These are phyloP conservation scores for Callithrix jacchus DNA, from an alignment of 2,113 vertebrate species.

Conservation along the genomic window DNA sequence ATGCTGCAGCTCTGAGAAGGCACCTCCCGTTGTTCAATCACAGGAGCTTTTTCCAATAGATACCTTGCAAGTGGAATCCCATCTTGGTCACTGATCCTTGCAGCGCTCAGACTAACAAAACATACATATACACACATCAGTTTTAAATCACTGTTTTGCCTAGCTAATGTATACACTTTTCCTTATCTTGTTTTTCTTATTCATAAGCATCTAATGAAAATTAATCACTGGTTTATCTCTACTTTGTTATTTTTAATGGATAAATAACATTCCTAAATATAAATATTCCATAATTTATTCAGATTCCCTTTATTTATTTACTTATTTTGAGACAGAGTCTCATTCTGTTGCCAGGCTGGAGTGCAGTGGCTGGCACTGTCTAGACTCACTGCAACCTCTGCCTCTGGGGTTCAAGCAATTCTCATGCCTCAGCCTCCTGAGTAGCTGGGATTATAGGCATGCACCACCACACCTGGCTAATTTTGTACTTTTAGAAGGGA, in stretches of 20 bases:
- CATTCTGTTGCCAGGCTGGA: too few relatives aligned
- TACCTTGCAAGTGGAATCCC: neutral
- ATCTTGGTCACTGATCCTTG: neutral
- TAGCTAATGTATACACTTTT: neutral
- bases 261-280: neutral
- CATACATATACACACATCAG: neutral
- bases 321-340: too few relatives aligned
- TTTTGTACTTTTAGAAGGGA: too few relatives aligned
- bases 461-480: too few relatives aligned
- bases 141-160: neutral
- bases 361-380: too few relatives aligned
- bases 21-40: neutral
- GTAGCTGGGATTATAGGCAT: too few relatives aligned
- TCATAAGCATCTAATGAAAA: neutral
- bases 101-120: neutral
- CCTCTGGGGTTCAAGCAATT: too few relatives aligned
- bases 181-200: constrained; percentile 15
- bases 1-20: neutral
- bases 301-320: neutral
- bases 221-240: neutral
- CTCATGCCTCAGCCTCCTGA: too few relatives aligned
- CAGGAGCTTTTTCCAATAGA: neutral
- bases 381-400: too few relatives aligned
- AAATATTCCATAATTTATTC: neutral
- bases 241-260: neutral